phyloP scores from a whole-genome alignment of 2,797 vertebrate genomes.

The Benthosema pterotum region DNA sequence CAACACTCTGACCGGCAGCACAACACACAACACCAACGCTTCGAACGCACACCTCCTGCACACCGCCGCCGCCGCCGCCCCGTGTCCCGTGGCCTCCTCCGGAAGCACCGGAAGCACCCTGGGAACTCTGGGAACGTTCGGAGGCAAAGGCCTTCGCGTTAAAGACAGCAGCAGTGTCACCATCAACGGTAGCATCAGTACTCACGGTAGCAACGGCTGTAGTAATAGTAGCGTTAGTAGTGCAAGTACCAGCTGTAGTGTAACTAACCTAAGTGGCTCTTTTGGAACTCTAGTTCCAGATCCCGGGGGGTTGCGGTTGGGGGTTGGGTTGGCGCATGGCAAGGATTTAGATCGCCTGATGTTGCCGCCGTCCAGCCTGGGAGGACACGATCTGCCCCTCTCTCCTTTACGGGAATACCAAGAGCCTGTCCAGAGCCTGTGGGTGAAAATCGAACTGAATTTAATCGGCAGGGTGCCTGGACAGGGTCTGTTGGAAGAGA shows the following conservation, averaged over 20 bases:
- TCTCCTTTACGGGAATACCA: slow-evolving; percentile 88
- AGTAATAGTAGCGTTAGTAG: slow-evolving; percentile 29
- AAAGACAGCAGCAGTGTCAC: slow-evolving; percentile 57
- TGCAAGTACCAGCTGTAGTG: slow-evolving; percentile 82
- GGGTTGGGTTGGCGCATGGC: slow-evolving; percentile 76
- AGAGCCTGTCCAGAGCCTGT: slow-evolving; percentile 89
- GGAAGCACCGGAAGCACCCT: slow-evolving; percentile 3
- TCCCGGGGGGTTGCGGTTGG: slow-evolving; percentile 80
- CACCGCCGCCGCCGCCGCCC: too few species aligned
- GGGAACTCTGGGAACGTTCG: slow-evolving; percentile 50
- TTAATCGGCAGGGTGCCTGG: slow-evolving; percentile 89
- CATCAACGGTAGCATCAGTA: slow-evolving; percentile 48
- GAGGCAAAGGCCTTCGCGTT: slow-evolving; percentile 62
- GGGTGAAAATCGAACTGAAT: slow-evolving; percentile 95
- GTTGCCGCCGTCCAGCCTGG: slow-evolving; percentile 77
- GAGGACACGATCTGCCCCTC: slow-evolving; percentile 83
- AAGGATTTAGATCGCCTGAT: slow-evolving; percentile 82
- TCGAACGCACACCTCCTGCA: slow-evolving; percentile 52
- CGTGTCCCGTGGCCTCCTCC: slow-evolving; percentile 42
- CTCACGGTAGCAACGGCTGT: slow-evolving; percentile 44
- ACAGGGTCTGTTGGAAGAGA: slow-evolving; percentile 66
- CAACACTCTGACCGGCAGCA: slow-evolving; percentile 28
- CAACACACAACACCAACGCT: slow-evolving; percentile 49
- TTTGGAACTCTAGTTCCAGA: slow-evolving; percentile 86
- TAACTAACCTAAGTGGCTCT: slow-evolving; percentile 82